Conservation (phyloP, 1,140 invertebrate genomes). For the Babylonia areolata region DNA sequence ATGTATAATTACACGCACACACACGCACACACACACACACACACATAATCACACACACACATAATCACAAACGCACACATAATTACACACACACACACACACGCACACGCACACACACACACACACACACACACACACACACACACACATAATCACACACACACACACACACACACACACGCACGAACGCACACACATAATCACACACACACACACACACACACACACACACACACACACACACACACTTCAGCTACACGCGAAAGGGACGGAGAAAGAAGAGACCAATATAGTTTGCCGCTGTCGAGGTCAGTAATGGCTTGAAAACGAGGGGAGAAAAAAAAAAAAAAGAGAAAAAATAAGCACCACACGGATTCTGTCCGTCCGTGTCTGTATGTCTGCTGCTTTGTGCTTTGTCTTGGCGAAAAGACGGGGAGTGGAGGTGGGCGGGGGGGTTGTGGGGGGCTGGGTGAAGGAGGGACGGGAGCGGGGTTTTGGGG, state of each 20-base stretch:
- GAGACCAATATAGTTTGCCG: no score
- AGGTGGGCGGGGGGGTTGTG: no score
- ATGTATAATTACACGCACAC: background rate
- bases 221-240: background rate
- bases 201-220: background rate
- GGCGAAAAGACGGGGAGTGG: no score
- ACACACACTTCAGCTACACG: background rate
- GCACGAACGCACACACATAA: background rate
- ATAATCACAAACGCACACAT: background rate
- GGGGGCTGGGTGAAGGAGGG: no score
- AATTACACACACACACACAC: background rate
- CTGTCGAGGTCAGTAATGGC: no score
- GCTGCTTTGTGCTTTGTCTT: no score
- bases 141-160: constrained; percentile 16
- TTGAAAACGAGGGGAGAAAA: no score
- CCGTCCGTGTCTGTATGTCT: no score
- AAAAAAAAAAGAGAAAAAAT: no score
- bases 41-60: background rate
- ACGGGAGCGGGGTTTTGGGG: no score
- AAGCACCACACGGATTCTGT: no score
- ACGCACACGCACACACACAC: constrained; percentile 12
- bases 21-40: background rate
- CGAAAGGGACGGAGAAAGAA: no score
- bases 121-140: constrained; percentile 30
- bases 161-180: background rate